Base-by-base conservation (phyloP, 2,797 vertebrate species). In the Margarornis squamiger region DNA sequence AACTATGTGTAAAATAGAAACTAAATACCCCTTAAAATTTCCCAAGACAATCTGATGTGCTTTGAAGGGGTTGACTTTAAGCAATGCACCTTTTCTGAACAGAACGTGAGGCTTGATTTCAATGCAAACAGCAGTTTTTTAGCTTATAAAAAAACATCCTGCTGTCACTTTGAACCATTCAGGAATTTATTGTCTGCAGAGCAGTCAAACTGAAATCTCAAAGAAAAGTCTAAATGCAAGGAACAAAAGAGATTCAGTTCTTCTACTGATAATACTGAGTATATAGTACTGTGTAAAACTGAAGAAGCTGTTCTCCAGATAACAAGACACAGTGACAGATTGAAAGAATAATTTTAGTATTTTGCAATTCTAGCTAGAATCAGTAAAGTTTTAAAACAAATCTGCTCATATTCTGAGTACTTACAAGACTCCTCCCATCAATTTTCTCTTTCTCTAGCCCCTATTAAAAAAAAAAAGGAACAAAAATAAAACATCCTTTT, bases 1-100 rank as follows among this genome's bases (percentile, higher is more conserved):
- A 86, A 80, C 41, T 55, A 75, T 11, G 36, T 86, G 85, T 30
- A 94, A 94, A 94, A 68, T 49, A 92, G 34, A 68, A 80, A 86
- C 59, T 68, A 90, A 88, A 92, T 86, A 77, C 6, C 10, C 55
- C n/a, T 32, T 8, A 95, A 88, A 85, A 46, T 36, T 52, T 76
- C 29, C 22, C 3, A 0, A 88, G 38, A 71, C 22, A 87, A 68
- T 43, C 0, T 43, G 22, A 70, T 46, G 2, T 14, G 10, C 51
- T 87, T 86, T 76, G n/a, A 77, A 58, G 51, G 72, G 55, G 66
- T 1, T 84, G 52, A 85, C 34, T 85, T 92, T 38, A 59, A 87
- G 46, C 34, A 90, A 78, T 3, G 43, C 18, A 80, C 8, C 30
- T 83, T 72, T 86, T 38, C 58, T 43, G 46, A 90, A 89, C 17